A percentile compares a stretch with the other conserved stretches of the same genome.
These are phyloP conservation scores for Tragelaphus buxtoni DNA, from an alignment of 2,113 vertebrate genomes.

Conservation along the genomic window DNA sequence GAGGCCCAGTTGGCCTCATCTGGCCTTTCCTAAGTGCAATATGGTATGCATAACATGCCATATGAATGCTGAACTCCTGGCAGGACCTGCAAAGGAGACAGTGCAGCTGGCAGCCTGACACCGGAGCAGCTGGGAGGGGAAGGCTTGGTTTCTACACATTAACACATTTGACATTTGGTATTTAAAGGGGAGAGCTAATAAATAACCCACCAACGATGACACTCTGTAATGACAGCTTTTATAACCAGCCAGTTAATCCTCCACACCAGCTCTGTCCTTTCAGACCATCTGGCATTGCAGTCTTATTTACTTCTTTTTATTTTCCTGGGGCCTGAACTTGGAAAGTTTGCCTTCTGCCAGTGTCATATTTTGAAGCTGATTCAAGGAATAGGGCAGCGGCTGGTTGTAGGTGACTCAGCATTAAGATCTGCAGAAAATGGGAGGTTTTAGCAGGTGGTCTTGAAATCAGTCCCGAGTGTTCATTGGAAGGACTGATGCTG, in stretches of 20 bases:
- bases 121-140: conserved; percentile 76
- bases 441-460: neutral
- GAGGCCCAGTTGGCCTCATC: conserved; percentile 72
- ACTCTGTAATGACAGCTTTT: conserved; percentile 78
- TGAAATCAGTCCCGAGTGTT: neutral
- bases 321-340: conserved; percentile 55
- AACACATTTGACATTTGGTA: conserved; percentile 79
- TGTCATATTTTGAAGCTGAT: neutral
- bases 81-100: conserved; percentile 71
- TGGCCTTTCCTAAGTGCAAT: conserved; percentile 73
- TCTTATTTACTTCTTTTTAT: conserved; percentile 53
- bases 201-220: conserved; percentile 74
- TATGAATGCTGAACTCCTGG: conserved; percentile 69
- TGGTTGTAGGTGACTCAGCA: neutral
- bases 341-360: neutral
- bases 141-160: conserved; percentile 68
- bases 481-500: neutral
- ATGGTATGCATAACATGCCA: conserved; percentile 72
- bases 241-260: conserved; percentile 75
- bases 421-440: neutral
- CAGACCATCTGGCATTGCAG: conserved; percentile 76
- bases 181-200: conserved; percentile 79
- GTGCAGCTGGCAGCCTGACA: conserved; percentile 72
- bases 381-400: neutral
- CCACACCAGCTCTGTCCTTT: conserved; percentile 44